Conservation (phyloP, 2,797 vertebrate species). For the Simalia tracyae region DNA sequence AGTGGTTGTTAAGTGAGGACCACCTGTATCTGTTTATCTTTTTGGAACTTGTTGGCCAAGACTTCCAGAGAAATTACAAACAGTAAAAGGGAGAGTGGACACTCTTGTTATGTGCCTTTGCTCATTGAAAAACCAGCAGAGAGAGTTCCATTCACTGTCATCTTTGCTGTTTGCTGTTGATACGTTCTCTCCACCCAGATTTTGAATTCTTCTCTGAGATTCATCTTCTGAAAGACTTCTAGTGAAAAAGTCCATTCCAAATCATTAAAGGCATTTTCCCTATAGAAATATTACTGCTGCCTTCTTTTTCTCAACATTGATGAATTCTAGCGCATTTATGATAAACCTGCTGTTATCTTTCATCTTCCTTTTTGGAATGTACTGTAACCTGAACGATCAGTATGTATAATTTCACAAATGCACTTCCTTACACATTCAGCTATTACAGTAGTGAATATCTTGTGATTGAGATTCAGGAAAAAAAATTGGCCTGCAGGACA, state of each 20-base stretch:
- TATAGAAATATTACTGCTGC: neutral
- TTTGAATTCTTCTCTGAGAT: neutral
- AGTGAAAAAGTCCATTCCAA: neutral
- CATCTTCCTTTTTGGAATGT: neutral
- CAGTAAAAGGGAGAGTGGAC: no score
- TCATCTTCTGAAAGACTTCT: neutral
- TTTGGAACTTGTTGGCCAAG: neutral
- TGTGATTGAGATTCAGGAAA: neutral
- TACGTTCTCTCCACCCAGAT: neutral
- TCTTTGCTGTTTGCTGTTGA: no score
- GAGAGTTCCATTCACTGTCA: no score
- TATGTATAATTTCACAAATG: neutral
- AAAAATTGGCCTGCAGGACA: no score
- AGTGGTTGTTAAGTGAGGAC: no score
- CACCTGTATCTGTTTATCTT: no score
- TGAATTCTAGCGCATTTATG: neutral
- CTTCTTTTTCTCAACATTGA: neutral
- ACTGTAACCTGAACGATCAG: neutral
- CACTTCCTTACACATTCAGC: neutral
- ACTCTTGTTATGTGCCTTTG: no score
- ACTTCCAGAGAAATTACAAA: no score
- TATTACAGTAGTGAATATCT: neutral
- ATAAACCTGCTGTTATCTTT: neutral
- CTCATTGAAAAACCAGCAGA: no score
- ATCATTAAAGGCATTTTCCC: neutral